Base-by-base conservation (phyloP, 2,113 vertebrate genomes). In the Fregetta grallaria region DNA sequence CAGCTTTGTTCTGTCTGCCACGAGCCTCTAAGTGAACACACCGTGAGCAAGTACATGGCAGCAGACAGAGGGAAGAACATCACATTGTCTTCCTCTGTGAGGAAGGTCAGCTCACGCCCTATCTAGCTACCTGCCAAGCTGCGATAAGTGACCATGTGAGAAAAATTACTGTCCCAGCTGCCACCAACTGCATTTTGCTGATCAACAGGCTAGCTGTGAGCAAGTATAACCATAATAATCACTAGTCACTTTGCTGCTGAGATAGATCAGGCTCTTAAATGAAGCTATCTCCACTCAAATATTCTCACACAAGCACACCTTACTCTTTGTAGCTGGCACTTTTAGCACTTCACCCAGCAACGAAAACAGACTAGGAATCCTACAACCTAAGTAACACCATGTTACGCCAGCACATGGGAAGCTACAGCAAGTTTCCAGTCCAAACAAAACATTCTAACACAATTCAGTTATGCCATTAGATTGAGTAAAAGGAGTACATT, bases 1-100 rank as follows among this genome's bases (percentile, higher is more conserved):
- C 9, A 62, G 38, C 21, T 86, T 70, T 45, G 18, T 11, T 80
- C 36, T 61, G 17, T 20, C 40, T 66, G 65, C n/a, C n/a, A 40
- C 1, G 3, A 72, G 66, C 27, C 16, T 56, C 25, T 26, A 42
- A 30, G 34, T 7, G 19, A 92, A 34, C 38, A 47, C 14, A 53
- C 6, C 15, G 40, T 3, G 17, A 80, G 5, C 0, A 0, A 71
- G 27, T 20, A 40, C 1, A 2, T 2, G 7, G 36, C 65, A 85
- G 70, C 17, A 74, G 45, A 68, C 10, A 76, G 23, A 52, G 13
- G 19, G 34, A 77, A 74, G 36, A 73, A 40, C 0, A 0, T 13
- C 30, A 44, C 3, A 3, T 0, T 26, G 27, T 38, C 50, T 71
- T 62, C 53, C 30, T 59, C 44, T 67, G 18, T 0, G 0, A 38